Conservation (phyloP, 2,113 vertebrate species). For the Marmota monax region DNA sequence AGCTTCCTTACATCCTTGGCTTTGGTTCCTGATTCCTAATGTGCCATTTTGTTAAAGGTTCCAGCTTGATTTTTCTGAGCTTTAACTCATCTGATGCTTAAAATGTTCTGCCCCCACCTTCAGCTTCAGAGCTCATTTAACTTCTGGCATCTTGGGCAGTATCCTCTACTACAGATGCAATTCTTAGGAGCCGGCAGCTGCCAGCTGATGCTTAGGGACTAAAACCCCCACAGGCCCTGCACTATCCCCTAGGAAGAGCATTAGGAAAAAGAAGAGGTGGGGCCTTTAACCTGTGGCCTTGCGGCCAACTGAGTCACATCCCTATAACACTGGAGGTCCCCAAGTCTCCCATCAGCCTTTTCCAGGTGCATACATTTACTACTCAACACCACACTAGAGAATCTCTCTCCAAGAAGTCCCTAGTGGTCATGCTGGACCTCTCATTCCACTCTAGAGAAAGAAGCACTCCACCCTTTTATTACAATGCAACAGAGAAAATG, state of each 20-base stretch:
- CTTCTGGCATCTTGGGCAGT: background rate
- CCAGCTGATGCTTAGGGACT: background rate
- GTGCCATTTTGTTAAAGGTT: background rate
- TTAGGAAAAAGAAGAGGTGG: background rate
- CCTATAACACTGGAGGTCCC: background rate
- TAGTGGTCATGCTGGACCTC: background rate
- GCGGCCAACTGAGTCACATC: background rate
- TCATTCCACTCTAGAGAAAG: background rate
- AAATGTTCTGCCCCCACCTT: background rate
- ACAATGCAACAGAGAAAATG: background rate
- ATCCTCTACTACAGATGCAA: background rate
- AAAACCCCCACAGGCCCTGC: background rate
- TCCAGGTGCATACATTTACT: background rate
- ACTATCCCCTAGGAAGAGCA: background rate
- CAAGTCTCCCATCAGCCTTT: background rate
- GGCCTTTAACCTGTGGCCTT: background rate
- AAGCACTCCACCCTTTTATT: background rate
- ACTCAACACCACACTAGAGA: background rate
- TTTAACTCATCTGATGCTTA: background rate
- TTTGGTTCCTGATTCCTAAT: background rate
- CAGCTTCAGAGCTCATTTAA: background rate
- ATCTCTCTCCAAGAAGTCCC: background rate
- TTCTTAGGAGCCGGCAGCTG: no score
- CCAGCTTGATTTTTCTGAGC: background rate
- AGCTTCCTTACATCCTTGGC: background rate